Evolutionary conservation across 2,888 invertebrate genomes (phyloP), one percentile per base, ranked within the genome.

Genomic region (Nematopogon swammerdamellus): DNA sequence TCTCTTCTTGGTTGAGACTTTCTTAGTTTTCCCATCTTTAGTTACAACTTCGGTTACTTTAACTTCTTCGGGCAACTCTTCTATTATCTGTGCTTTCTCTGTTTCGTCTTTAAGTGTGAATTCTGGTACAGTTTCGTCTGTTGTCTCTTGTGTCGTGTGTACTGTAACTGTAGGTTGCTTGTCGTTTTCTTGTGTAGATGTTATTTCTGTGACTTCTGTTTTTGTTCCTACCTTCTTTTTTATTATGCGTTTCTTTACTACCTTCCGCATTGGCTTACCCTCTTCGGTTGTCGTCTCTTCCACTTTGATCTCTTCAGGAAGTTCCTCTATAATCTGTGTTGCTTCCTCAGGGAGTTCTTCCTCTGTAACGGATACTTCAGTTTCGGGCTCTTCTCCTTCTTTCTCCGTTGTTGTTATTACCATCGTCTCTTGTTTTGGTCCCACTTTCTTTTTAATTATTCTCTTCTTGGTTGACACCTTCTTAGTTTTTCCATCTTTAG

Each of bases 141-240:
- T 58, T 51, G 53, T 56, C 54, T 56, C 56, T 47, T 57, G 58
- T 25, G 25, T 25, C 5, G 25, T 25, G 25, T 25, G 25, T 25
- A 65, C 63, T 2, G 65, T 64, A 0, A 53, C 63, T 57, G 61
- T 59, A 1, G 64, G 63, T 36, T 58, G 53, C 53, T 72, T 56
- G 56, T 72, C 72, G 63, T 73, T 56, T 60, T 76, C 59, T 65
- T 72, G 55, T 57, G 66, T 58, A 60, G 60, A 65, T 51, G 68
- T 70, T 58, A 71, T 73, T 62, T 66, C 67, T 55, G 60, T 73
- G 53, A 68, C 69, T 65, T 63, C 67, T 57, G 59, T 55, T 46
- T 57, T 59, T 17, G 57, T 62, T 8, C 70, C 67, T 52, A 65
- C 63, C 43, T 64, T 65, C 54, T 72, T 77, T 50, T 60, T 64